Evolutionary conservation across 2,797 vertebrate genomes (phyloP), one percentile per base, ranked within the genome.

Genomic region (Telmatherina bonti): DNA sequence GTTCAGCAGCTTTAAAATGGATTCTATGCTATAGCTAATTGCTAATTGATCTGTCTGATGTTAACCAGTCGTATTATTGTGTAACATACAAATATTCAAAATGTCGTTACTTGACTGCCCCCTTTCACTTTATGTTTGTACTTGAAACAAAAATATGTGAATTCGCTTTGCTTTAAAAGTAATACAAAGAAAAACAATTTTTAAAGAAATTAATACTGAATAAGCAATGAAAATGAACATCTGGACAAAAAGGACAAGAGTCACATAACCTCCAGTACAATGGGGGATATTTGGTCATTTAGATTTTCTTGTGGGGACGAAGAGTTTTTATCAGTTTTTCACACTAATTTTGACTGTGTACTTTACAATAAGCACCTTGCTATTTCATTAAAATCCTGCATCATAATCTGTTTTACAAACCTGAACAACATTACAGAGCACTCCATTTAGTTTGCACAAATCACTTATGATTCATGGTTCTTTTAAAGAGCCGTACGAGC

Each of bases 371-470:
- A 27, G 36, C 16, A 38, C 16, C 53, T 60, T 31, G 22, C 27
- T 47, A 20, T 31, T 67, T 36, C 13, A 31, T 67, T 57, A 41
- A 68, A 79, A 82, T 59, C 56, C 68, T 63, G 38, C 52, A 62
- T 63, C n/a, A 22, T 41, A 26, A 66, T 53, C 47, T 62, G 41
- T 33, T 70, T 72, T 27, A 72, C 51, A 70, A 65, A 57, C 72
- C 64, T 67, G 51, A 69, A 80, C n/a, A 30, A 71, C 49, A 74
- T 41, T 55, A 55, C 70, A 43, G 24, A 70, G 74, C 29, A 69
- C 56, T 56, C 41, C 33, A 38, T 53, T 43, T 33, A 78, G 81
- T 70, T 27, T 74, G 54, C 31, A 57, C 51, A 43, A 79, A 70
- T 76, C 63, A 80, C 62, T 70, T 8, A 41, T 71, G 35, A 75